Conservation (phyloP, 2,888 invertebrate species). For the Hermaeophaga mercurialis region DNA sequence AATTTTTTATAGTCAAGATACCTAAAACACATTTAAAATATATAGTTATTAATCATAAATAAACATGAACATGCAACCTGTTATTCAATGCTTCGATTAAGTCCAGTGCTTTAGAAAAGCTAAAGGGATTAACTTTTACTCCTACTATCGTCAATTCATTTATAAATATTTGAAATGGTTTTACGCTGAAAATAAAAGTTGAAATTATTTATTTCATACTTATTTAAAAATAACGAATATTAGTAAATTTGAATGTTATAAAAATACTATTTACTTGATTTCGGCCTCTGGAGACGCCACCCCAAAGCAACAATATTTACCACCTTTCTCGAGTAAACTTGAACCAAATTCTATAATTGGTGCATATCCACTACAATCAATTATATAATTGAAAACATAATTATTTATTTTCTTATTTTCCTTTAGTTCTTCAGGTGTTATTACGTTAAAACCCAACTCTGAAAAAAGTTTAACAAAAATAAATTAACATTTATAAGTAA, state of each 20-base stretch:
- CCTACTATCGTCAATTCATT: slow-evolving; percentile 69
- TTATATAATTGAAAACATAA: slow-evolving; percentile 63
- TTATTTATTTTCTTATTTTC: slow-evolving; percentile 52
- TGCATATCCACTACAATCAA: slow-evolving; percentile 73
- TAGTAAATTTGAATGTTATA: slow-evolving; percentile 2
- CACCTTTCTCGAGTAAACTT: slow-evolving; percentile 62
- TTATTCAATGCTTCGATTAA: slow-evolving; percentile 66
- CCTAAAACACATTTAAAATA: slow-evolving; percentile 49
- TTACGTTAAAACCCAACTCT: slow-evolving; percentile 64
- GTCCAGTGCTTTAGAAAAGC: slow-evolving; percentile 67
- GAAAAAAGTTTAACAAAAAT: slow-evolving; percentile 42
- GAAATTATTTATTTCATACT: no score
- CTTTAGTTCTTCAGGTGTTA: slow-evolving; percentile 62
- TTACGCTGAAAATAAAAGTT: slow-evolving; percentile 56
- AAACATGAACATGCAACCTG: slow-evolving; percentile 12
- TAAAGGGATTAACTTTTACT: slow-evolving; percentile 69
- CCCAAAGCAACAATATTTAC: slow-evolving; percentile 70
- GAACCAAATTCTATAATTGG: slow-evolving; percentile 69
- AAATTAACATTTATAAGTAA: no score
- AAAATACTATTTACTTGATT: slow-evolving; percentile 45
- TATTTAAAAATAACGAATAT: no score
- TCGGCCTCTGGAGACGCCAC: slow-evolving; percentile 62
- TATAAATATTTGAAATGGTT: slow-evolving; percentile 64
- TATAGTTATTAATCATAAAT: not conserved
- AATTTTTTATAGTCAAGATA: slow-evolving; percentile 65